These are phyloP conservation scores for Dipodomys stephensi DNA, from an alignment of 2,113 vertebrate species.

Conservation along the genomic window DNA sequence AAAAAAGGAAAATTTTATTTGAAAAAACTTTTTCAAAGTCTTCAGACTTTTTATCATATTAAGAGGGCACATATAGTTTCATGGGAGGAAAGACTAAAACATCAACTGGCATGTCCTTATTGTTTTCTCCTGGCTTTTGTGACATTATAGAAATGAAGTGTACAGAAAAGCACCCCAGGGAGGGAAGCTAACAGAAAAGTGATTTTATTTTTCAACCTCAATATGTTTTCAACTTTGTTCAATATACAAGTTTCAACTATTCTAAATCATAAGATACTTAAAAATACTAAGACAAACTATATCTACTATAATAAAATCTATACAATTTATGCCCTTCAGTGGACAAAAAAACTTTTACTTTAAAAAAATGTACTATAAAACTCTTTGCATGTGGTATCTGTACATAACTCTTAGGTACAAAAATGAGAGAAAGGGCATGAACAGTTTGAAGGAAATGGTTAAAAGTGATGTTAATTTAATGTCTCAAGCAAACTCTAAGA, in stretches of 20 bases:
- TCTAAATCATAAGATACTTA: slow-evolving; percentile 16
- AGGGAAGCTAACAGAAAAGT: not conserved
- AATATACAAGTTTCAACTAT: not conserved
- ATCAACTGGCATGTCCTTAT: not conserved
- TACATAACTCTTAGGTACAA: not conserved
- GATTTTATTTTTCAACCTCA: not conserved
- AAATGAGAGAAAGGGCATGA: not conserved
- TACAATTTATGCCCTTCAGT: not conserved
- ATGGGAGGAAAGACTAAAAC: not conserved
- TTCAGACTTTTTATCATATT: not conserved
- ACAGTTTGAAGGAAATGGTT: not conserved
- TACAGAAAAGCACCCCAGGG: not conserved
- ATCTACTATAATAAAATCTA: not conserved
- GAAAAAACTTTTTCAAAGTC: slow-evolving; percentile 27
- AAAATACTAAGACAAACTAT: slow-evolving; percentile 33
- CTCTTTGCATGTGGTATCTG: not conserved
- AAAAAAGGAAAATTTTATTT: not conserved
- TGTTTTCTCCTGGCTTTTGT: not conserved
- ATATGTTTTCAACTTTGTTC: not conserved
- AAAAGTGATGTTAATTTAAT: slow-evolving; percentile 39
- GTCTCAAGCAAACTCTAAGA: not conserved
- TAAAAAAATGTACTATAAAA: not conserved
- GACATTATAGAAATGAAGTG: not conserved
- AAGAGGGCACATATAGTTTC: not conserved
- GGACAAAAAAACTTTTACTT: not conserved